Evolutionary conservation across 2,113 vertebrate genomes (phyloP).

Genomic region (Lota lota): DNA sequence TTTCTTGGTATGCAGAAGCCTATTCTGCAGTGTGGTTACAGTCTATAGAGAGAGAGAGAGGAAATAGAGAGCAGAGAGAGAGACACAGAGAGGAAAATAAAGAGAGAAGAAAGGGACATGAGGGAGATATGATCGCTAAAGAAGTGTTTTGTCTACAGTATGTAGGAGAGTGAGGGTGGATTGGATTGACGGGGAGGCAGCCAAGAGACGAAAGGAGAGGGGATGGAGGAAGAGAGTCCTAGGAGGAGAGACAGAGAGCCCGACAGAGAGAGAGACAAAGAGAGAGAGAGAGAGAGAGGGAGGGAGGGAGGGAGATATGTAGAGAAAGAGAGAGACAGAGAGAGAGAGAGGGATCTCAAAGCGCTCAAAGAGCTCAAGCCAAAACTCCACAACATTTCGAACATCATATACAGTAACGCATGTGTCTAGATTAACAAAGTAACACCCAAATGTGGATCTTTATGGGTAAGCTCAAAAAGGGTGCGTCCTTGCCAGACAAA

Average conservation of each 20-base stretch:
- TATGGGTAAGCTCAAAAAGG: no score
- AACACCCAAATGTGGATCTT: neutral
- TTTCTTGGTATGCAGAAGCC: constrained; percentile 46
- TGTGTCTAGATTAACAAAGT: neutral
- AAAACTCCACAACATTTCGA: neutral
- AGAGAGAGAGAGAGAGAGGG: no score
- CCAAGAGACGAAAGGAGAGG: neutral
- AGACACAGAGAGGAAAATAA: constrained; percentile 16
- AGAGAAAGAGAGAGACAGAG: neutral
- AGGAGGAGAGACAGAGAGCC: constrained; percentile 16
- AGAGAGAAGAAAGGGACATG: neutral
- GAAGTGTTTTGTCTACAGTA: neutral
- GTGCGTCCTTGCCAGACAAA: neutral
- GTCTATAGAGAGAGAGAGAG: constrained; percentile 32
- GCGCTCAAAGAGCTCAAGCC: no score
- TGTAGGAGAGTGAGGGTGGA: neutral
- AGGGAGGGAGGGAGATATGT: neutral
- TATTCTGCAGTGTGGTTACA: constrained; percentile 51
- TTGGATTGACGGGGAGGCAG: neutral
- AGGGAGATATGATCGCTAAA: no score
- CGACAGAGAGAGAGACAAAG: neutral
- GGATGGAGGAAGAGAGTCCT: constrained; percentile 19
- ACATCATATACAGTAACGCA: neutral
- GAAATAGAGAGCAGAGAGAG: constrained; percentile 27
- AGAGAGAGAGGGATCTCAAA: neutral